Evolutionary conservation across 2,888 invertebrate genomes (phyloP), one percentile per base, ranked within the genome.

Genomic region (Oithona nana): DNA sequence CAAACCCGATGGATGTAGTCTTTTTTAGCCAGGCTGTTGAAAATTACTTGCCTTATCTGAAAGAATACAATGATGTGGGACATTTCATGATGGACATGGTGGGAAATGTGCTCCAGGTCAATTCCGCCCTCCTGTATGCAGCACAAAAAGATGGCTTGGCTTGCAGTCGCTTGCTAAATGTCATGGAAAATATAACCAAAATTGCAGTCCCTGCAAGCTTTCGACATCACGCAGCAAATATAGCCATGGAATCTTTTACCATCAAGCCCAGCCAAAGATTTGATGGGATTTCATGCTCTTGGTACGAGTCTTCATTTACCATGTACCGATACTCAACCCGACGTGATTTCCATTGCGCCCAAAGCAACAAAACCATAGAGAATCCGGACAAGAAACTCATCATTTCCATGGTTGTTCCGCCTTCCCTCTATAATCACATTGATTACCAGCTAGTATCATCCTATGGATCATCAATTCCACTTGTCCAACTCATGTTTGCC

Each of bases 21-120:
- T 59, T 49, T 26, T 59, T 59, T 24, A 22, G 49, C 1, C 48
- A 28, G 29, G 59, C 59, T 28, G 59, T 59, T 2, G 59, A 59
- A 16, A 59, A 59, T 50, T 59, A 59, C 49, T 22, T 59, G 26
- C 59, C 59, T n/a, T 59, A 48, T 50, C 13, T 59, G 49, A 49
- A 20, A 1, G 26, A 22, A 3, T 59, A 48, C n/a, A 24, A 26
- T 4, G 49, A 59, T 49, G 24, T 59, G n/a, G 54, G 54, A 2
- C 54, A 26, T 22, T 54, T 24, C 54, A 49, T 59, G 8, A 59
- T 49, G 26, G 50, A 50, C 28, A 59, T 59, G 59, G 50, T 59
- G 11, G 59, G 22, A 24, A 59, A 59, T 26, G 24, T 59, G 16
- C 50, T 59, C 11, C n/a, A 28, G 11, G 50, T 59, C 13, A 4